A percentile compares a stretch with the other conserved stretches of the same genome.
These are phyloP conservation scores for Capricornis sumatraensis DNA, from an alignment of 2,113 vertebrate species.

Conservation along the genomic window DNA sequence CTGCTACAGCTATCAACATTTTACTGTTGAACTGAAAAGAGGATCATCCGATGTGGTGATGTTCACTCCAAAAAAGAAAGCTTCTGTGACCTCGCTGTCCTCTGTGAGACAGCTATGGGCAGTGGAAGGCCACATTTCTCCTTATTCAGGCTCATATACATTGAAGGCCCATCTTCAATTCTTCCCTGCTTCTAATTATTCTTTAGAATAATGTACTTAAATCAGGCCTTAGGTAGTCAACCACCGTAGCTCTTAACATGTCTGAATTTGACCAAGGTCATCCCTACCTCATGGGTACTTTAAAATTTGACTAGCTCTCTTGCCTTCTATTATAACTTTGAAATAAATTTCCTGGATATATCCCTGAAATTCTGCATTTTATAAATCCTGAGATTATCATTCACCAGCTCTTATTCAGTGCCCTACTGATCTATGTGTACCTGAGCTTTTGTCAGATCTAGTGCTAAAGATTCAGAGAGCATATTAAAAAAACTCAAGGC, in stretches of 20 bases:
- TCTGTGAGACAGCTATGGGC: neutral
- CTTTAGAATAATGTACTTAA: neutral
- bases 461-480: neutral
- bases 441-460: neutral
- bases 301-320: neutral
- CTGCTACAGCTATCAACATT: neutral
- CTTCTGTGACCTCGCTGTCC: neutral
- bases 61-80: neutral
- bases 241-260: neutral
- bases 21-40: neutral
- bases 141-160: neutral
- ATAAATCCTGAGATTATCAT: neutral
- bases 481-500: neutral
- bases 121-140: neutral
- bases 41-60: neutral
- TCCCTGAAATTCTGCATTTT: neutral
- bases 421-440: neutral
- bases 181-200: constrained; percentile 18
- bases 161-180: neutral
- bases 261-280: neutral
- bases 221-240: neutral
- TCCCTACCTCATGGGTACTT: neutral
- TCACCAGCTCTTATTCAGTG: neutral
- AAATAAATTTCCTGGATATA: neutral
- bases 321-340: neutral